Percentiles rank a stretch among this genome's conserved stretches.
phyloP scores from a whole-genome alignment of 92 coral and sea anemone genomes.

The Heliopora coerulea region DNA sequence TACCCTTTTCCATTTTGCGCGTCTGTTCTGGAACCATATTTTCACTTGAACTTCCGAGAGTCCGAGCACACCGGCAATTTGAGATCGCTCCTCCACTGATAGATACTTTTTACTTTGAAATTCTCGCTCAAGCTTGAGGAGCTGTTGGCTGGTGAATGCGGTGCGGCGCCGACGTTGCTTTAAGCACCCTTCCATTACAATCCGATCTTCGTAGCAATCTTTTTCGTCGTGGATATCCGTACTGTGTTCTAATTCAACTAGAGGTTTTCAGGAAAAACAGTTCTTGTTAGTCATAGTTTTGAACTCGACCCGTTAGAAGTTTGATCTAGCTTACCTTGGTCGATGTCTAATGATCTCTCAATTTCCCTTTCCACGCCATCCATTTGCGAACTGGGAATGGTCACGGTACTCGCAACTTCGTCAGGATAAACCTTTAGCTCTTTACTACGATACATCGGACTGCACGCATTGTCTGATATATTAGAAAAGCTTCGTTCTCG shows the following conservation, averaged over 20 bases:
- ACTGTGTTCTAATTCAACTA: slow-evolving; percentile 36
- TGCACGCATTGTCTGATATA: neutral
- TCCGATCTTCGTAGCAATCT: slow-evolving; percentile 63
- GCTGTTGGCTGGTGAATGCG: slow-evolving; percentile 96
- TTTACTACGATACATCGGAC: neutral
- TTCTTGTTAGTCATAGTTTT: no score
- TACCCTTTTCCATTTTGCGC: slow-evolving; percentile 99
- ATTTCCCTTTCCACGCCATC: neutral
- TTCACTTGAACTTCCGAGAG: slow-evolving; percentile 95
- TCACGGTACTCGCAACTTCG: neutral
- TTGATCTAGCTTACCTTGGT: neutral
- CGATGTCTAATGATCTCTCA: neutral
- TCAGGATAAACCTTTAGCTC: neutral
- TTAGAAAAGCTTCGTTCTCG: neutral
- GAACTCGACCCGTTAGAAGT: neutral
- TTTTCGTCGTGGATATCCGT: slow-evolving; percentile 55
- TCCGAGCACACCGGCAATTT: slow-evolving; percentile 80
- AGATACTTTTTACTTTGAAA: slow-evolving; percentile 92
- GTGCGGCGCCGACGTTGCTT: slow-evolving; percentile 92
- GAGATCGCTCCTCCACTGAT: slow-evolving; percentile 91
- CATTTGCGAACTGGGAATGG: neutral
- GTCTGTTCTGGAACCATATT: slow-evolving; percentile 98
- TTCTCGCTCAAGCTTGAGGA: slow-evolving; percentile 91
- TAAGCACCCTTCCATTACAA: slow-evolving; percentile 57
- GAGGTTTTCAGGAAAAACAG: slow-evolving; percentile 23